Base-by-base conservation (phyloP, 1,140 invertebrate genomes). In the Meloidogyne hapla region DNA sequence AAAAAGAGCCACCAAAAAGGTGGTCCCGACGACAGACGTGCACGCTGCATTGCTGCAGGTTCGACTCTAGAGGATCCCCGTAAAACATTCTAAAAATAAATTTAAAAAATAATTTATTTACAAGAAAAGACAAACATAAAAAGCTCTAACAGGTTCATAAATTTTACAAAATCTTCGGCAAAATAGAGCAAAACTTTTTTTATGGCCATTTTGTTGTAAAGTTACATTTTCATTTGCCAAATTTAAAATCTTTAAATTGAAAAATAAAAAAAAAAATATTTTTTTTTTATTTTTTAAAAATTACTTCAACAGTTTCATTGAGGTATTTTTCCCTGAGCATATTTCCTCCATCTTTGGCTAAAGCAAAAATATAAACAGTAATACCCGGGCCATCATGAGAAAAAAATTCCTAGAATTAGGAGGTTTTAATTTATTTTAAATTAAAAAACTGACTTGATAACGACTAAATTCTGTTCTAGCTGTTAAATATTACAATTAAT, bases 261-360 rank as follows among this genome's bases (percentile, higher is more conserved):
- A n/a, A n/a, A n/a, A n/a, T n/a, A n/a, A 21, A 68, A 33, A 26
- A 18, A 73, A 5, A 62, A 21, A 72, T 45, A n/a, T 72, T 69
- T 48, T 18, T 23, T 69, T 23, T 73, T 18, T 69, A 25, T 69
- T 5, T 26, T 25, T 65, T 10, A 26, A 23, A 26, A 28, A 40
- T 38, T 72, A 83, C 83, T 33, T 85, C 74, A 10, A 85, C 66
- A 0, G 80, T 73, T 71, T 85, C 84, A 72, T 85, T 80, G 23
- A 85, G 38, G 66, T 87, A 76, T 40, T 71, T 77, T 28, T 81
- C 76, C 26, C 84, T 63, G 18, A 87, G 65, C 84, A 85, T 84
- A 70, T 71, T 85, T 12, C 84, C 84, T 15, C 82, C 81, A 63
- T 85, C 84, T 45, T 84, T 81, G 9, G 84, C 84, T 23, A 87